Evolutionary conservation across 2,113 vertebrate species (phyloP).

Genomic region (Semnopithecus entellus): DNA sequence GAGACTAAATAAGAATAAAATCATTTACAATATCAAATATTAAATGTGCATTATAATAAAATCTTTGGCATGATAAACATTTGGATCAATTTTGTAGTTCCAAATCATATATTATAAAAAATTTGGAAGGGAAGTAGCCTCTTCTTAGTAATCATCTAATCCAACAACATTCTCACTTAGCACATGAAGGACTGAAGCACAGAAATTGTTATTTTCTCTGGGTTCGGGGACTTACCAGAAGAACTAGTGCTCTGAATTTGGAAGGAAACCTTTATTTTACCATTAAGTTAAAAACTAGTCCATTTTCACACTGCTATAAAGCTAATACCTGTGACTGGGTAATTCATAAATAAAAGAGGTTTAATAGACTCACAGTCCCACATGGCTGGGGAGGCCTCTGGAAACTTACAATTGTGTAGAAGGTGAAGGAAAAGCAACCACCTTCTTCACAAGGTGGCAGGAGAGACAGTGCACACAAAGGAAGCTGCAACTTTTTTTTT

Average conservation of each 20-base stretch:
- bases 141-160: neutral
- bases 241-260: neutral
- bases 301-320: too few species aligned
- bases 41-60: neutral
- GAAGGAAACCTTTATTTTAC: too few species aligned
- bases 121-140: neutral
- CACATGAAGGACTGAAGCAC: neutral
- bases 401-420: too few species aligned
- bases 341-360: too few species aligned
- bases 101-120: neutral
- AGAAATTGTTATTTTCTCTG: neutral
- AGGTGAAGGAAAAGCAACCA: too few species aligned
- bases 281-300: too few species aligned
- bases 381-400: too few species aligned
- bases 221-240: neutral
- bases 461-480: too few species aligned
- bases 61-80: conserved; percentile 26
- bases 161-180: neutral
- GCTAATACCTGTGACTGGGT: too few species aligned
- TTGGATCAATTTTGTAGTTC: neutral
- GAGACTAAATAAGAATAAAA: conserved; percentile 33
- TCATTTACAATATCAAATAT: conserved; percentile 26
- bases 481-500: too few species aligned
- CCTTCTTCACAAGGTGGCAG: too few species aligned
- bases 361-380: too few species aligned